Conservation (phyloP, 2,888 invertebrate genomes). For the Lepidochrysops patricia region DNA sequence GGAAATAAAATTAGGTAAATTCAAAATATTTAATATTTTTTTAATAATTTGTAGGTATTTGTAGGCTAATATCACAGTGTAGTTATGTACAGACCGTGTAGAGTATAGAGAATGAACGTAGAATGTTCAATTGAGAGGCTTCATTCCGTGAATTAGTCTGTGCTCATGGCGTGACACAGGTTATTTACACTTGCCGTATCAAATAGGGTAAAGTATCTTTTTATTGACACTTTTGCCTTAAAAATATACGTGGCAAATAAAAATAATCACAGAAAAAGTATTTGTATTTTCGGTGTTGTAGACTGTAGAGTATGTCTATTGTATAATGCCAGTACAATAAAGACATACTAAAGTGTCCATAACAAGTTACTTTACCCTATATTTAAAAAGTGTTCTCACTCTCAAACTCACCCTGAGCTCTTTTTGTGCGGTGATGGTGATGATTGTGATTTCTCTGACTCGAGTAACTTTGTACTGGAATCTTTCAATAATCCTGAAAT, state of each 20-base stretch:
- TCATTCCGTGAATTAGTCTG: constrained; percentile 39
- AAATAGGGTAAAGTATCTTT: background rate
- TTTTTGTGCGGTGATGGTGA: constrained; percentile 64
- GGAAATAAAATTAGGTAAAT: too few species aligned
- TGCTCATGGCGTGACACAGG: constrained; percentile 39
- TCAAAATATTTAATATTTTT: too few species aligned
- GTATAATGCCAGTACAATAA: too few species aligned
- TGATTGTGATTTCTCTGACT: constrained; percentile 61
- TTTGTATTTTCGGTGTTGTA: too few species aligned
- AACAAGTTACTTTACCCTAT: background rate
- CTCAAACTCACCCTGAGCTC: constrained; percentile 55
- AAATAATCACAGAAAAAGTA: too few species aligned
- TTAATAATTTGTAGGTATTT: background rate
- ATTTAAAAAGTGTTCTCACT: background rate
- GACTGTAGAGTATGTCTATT: constrained; percentile 13
- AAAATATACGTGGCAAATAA: constrained; percentile 8
- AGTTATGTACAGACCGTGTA: constrained; percentile 11
- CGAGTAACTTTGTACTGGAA: constrained; percentile 60
- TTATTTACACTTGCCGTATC: constrained; percentile 41
- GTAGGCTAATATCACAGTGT: constrained; percentile 19
- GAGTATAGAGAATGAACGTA: constrained; percentile 9
- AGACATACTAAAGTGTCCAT: constrained; percentile 13
- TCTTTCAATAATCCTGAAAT: constrained; percentile 36
- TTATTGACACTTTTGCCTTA: background rate
- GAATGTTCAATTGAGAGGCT: background rate